Evolutionary conservation across 2,113 vertebrate genomes (phyloP), one percentile per base, ranked within the genome.

Genomic region (Oostethus manadensis): DNA sequence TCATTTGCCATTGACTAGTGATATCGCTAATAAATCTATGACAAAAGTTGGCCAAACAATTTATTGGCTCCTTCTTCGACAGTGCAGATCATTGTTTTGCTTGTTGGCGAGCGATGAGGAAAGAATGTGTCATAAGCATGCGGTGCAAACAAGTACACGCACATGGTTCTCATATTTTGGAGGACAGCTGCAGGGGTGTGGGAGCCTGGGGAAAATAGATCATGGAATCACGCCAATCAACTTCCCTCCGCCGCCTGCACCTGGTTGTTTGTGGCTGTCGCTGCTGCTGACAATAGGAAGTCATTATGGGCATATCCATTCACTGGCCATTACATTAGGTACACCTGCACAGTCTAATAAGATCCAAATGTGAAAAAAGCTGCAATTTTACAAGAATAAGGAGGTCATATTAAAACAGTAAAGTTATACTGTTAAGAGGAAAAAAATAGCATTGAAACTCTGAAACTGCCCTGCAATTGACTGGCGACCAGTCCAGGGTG

Each of bases 131-230:
- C 82, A 84, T 84, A 84, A 77, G 57, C 73, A 71, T 74, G 73
- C 55, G 57, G 61, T 16, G 59, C 59, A 67, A 65, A 70, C 17
- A 71, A 44, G 54, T 62, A 71, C 62, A 49, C 71, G n/a, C 54
- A 69, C 68, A 84, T 9, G 51, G 63, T 84, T 86, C 83, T 85
- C 83, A 84, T 83, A 79, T 86, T 82, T 71, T 64, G 35, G 68
- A 71, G 74, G 81, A 87, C 88, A 89, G 86, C 86, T 88, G 86
- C 80, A 78, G 23, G 76, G 82, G 85, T 79, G 84, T 80, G 78
- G 76, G 84, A 78, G 76, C 44, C 85, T 84, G 85, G 84, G 88
- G 86, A 89, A 87, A 85, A 78, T 73, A 77, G 76, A 85, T 82
- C 57, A 68, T 84, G 84, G 85, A 86, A 73, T 72, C 53, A 56